Evolutionary conservation across 2,113 vertebrate genomes (phyloP), one percentile per base, ranked within the genome.

Genomic region (Bagarius yarrelli): DNA sequence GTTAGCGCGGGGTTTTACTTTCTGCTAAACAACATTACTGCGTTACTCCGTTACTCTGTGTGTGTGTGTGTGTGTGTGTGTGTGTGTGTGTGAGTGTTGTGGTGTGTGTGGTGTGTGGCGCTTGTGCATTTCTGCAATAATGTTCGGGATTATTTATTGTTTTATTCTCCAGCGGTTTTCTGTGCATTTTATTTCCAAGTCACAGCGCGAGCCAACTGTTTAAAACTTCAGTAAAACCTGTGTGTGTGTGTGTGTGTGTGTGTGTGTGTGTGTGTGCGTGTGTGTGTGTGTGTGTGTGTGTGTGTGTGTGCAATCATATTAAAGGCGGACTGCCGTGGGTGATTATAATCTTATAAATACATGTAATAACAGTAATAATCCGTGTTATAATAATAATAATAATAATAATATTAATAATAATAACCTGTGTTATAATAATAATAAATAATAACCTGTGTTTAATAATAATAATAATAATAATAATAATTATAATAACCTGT

Each of bases 191-290:
- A 40, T 40, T 40, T 40, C 36, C 36, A 40, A 3, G 36, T 40
- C 21, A 56, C 14, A 56, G 3, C 14, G 2, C 53, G 9, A 18
- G 14, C 21, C 9, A 2, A 56, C 53, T 56, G 3, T 21, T 56
- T 9, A 56, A 15, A 15, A 56, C 53, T 56, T 56, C 3, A 56
- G 12, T 12, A 8, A 40, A 40, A 47, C 4, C 44, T 70, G 25
- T 70, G 67, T 70, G 67, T 70, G 67, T 47, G 67, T n/a, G 67
- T 70, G 40, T n/a, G 67, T 70, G 67, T 70, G 67, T 70, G 64
- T 40, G 64, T 70, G 40, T 4, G 40, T 23, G 64, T 27, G 19
- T 47, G 40, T 70, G 67, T 44, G 34, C 23, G 67, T 70, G 36
- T 70, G 40, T 23, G 3, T 23, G 40, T 67, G 64, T 40, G 64